Base-by-base conservation (phyloP, 2,797 vertebrate species). In the Anguilla anguilla region DNA sequence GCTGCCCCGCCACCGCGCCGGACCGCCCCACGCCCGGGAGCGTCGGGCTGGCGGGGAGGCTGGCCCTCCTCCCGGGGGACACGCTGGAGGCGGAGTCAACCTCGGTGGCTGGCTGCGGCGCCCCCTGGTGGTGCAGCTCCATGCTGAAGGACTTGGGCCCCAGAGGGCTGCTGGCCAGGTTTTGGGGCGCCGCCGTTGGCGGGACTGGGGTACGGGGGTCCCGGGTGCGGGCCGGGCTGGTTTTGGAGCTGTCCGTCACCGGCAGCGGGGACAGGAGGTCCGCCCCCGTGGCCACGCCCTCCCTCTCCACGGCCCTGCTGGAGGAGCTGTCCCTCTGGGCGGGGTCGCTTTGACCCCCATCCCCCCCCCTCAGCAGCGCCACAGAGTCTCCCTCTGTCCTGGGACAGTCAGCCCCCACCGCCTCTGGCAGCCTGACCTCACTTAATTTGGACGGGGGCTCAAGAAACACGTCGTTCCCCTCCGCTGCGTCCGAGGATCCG, bases 211-310 rank as follows among this genome's bases (percentile, higher is more conserved):
- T 51, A 51, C 10, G 51, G 51, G 51, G 51, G 7, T 51, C 51
- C 51, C 10, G 51, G 51, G 51, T 77, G 96, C 1, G 0, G 92
- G 0, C 86, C 96, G 89, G 1, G 89, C 92, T 87, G 0, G 93
- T 91, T 89, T 97, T 96, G 2, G 89, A 89, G 0, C 89, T 94
- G 91, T 97, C 96, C 0, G 97, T 98, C 88, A 96, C 96, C 92
- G 6, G 51, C 51, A 99, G 91, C 57, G 98, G 95, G 86, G 99
- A 99, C 67, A 99, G 96, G 11, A 98, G 98, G 91, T 99, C 99
- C 2, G 97, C 96, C 1, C 99, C 99, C 53, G 93, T 94, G 92
- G 98, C 92, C 88, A 99, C 99, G 61, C 98, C 97, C 86, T 97
- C 97, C 90, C 98, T 97, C 93, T 97, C 98, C 0, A 97, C 31